Conservation (phyloP, 2,888 invertebrate species). For the Omphaloscelis lunosa region DNA sequence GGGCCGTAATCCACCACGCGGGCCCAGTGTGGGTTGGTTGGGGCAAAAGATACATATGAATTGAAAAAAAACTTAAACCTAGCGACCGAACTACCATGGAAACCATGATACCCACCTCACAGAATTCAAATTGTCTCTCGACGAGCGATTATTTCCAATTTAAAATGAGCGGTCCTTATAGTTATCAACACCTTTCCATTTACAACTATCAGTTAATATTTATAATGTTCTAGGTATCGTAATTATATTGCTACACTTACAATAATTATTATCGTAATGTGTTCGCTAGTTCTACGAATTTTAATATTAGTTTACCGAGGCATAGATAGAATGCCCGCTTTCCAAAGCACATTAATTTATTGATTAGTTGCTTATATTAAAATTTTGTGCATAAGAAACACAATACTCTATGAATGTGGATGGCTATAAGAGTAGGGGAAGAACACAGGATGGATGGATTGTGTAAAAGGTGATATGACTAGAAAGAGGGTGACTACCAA, state of each 20-base stretch:
- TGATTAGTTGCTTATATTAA: neutral
- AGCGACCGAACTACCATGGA: too few relatives aligned
- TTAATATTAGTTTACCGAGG: neutral
- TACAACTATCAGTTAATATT: constrained; percentile 34
- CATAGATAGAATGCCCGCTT: neutral
- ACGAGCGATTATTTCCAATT: constrained; percentile 50
- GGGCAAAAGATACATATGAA: too few relatives aligned
- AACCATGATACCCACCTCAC: neutral
- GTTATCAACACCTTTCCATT: neutral
- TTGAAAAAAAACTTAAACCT: too few relatives aligned
- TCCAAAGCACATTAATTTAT: neutral
- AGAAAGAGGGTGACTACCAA: too few relatives aligned
- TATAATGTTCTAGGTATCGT: neutral
- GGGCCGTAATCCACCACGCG: too few relatives aligned
- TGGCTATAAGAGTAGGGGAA: too few relatives aligned
- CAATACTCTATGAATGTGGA: too few relatives aligned
- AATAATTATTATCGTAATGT: constrained; percentile 6
- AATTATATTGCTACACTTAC: constrained; percentile 23
- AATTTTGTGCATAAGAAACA: neutral
- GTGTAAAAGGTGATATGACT: too few relatives aligned
- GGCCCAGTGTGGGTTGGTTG: too few relatives aligned
- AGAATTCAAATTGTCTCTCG: constrained; percentile 13
- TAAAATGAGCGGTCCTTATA: constrained; percentile 38
- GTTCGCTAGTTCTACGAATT: constrained; percentile 8
- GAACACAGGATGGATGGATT: too few relatives aligned